Evolutionary conservation across 1,140 invertebrate species (phyloP), one percentile per base, ranked within the genome.

Genomic region (Triops longicaudatus): DNA sequence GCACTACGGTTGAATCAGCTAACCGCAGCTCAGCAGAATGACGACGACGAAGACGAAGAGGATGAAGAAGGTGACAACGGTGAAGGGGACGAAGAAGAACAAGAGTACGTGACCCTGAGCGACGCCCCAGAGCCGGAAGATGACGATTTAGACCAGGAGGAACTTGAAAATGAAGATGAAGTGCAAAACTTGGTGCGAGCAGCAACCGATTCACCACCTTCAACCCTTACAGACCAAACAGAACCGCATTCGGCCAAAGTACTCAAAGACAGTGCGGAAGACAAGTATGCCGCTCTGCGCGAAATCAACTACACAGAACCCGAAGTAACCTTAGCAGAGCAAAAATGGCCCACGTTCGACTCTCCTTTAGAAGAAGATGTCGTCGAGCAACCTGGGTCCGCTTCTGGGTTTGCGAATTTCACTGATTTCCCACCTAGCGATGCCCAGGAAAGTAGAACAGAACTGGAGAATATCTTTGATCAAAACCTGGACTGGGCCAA

Each of bases 271-370:
- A n/a, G 28, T 26, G 44, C 74, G 73, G 28, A 31, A 27, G 90
- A 92, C 84, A 88, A 88, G 80, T 92, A 92, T 82, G 90, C 90
- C 0, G 90, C 90, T 0, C 82, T 91, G 74, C 82, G 91, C 44
- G 90, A 91, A 82, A 91, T 91, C 27, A 89, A 89, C 75, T 86
- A 88, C 80, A 86, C 87, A 26, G 87, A 75, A 28, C 50, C 50
- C 5, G 50, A 63, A 63, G 50, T 63, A 85, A 86, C 79, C 22
- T 37, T 77, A 73, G 81, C 78, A 31, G 82, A 83, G 17, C 72
- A 42, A 41, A 73, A 63, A 50, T 50, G 72, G 76, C 31, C 73
- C 31, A 72, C 26, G 7, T 44, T 42, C 22, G 42, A 72, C 72
- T 42, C 72, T 22, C 26, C 72, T 26, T 42, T 37, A 12, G n/a